These are phyloP conservation scores for Schizopygopsis malacanthus DNA, from an alignment of 2,797 vertebrate species.

Conservation along the genomic window DNA sequence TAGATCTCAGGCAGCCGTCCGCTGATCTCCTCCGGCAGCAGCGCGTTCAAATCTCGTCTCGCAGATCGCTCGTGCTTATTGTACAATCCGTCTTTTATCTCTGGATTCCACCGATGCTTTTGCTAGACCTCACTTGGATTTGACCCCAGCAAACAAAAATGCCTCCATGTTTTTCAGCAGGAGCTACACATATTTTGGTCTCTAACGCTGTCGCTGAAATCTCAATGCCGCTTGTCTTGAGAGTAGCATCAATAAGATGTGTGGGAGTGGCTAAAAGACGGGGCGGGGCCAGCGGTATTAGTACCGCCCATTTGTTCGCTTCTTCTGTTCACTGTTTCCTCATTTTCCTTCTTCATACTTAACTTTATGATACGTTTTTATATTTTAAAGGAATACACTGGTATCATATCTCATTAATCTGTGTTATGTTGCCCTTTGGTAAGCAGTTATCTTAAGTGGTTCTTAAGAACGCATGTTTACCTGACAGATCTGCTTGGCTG, in stretches of 20 bases:
- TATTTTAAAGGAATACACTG: background rate
- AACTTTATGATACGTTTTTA: background rate
- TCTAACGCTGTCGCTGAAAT: slow-evolving; percentile 18
- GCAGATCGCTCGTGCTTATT: background rate
- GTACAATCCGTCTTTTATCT: slow-evolving; percentile 16
- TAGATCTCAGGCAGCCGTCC: slow-evolving; percentile 9
- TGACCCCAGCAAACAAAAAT: background rate
- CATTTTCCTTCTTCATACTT: background rate
- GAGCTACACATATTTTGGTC: background rate
- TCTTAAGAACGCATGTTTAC: background rate
- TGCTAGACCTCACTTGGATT: slow-evolving; percentile 6
- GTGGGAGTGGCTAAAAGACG: background rate
- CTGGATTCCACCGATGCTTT: slow-evolving; percentile 30
- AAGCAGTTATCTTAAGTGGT: background rate
- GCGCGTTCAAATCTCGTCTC: slow-evolving; percentile 18
- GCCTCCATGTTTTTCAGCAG: slow-evolving; percentile 27
- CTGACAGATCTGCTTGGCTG: background rate
- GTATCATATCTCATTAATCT: background rate
- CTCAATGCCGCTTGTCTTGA: slow-evolving; percentile 25
- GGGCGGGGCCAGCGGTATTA: background rate
- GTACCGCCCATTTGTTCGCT: slow-evolving; percentile 24
- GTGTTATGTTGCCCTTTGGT: background rate
- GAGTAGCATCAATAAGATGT: slow-evolving; percentile 40
- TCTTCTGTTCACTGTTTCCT: background rate
- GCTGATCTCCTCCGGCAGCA: background rate